These are phyloP conservation scores for Aptenodytes forsteri DNA, from an alignment of 2,113 vertebrate species.

Conservation along the genomic window DNA sequence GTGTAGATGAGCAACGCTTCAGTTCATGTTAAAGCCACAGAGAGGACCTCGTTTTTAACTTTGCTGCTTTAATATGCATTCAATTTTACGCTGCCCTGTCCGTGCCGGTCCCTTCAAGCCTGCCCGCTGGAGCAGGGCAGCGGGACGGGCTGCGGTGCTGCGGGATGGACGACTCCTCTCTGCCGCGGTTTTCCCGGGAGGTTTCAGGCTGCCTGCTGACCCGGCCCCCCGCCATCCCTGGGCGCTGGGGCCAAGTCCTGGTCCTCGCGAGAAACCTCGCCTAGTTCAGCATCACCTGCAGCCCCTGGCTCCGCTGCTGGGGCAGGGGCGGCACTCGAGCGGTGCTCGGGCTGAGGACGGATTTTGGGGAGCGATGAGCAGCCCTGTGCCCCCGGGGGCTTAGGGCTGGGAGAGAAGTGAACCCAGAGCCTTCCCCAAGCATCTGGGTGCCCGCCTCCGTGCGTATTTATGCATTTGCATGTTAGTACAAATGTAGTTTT, in stretches of 20 bases:
- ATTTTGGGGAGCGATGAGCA: neutral
- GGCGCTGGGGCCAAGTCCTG: too few species aligned
- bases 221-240: rapidly evolving
- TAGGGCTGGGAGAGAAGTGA: neutral
- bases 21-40: neutral
- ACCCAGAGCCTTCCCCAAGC: neutral
- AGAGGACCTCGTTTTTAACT: rapidly evolving
- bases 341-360: neutral
- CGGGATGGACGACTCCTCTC: neutral
- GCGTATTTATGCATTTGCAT: rapidly evolving
- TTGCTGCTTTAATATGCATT: rapidly evolving
- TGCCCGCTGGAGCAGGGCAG: too few species aligned
- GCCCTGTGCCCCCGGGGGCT: rapidly evolving
- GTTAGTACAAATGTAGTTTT: neutral
- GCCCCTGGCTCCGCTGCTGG: neutral
- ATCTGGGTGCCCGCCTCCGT: neutral
- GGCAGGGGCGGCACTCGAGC: neutral
- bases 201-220: neutral
- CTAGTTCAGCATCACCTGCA: too few species aligned
- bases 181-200: neutral
- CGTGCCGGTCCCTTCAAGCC: neutral
- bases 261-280: rapidly evolving
- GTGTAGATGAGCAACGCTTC: neutral
- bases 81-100: rapidly evolving
- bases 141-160: neutral